Conservation (phyloP, 2,797 vertebrate species). For the Acipenser ruthenus region DNA sequence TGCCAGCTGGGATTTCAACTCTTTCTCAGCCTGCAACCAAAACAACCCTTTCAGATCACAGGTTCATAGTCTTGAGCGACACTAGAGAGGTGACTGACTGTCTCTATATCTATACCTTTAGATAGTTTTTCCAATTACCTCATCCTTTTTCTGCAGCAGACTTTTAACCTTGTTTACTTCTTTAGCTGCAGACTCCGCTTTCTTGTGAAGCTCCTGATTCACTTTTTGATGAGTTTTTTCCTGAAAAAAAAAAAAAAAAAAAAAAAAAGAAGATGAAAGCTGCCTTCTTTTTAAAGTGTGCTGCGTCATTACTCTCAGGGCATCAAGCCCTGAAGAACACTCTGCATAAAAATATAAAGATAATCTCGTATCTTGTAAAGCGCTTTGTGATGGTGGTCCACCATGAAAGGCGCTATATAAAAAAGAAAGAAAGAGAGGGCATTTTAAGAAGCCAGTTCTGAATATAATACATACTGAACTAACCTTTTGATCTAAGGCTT, state of each 20-base stretch:
- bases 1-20: constrained; percentile 62
- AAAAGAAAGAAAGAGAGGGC: too few relatives aligned
- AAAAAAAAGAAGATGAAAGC: too few relatives aligned
- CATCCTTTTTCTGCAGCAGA: constrained; percentile 68
- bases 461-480: constrained; percentile 21
- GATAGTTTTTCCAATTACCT: constrained; percentile 49
- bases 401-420: too few relatives aligned
- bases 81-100: too few relatives aligned
- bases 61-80: too few relatives aligned
- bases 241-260: constrained; percentile 42
- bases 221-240: constrained; percentile 77
- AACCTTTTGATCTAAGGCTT: constrained; percentile 72
- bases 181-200: constrained; percentile 61
- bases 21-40: constrained; percentile 62
- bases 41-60: neutral
- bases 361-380: too few relatives aligned
- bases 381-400: too few relatives aligned
- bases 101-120: too few relatives aligned
- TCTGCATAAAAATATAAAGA: too few relatives aligned
- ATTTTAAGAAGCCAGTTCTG: neutral
- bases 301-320: too few relatives aligned
- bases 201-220: constrained; percentile 71
- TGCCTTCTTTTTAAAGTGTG: too few relatives aligned
- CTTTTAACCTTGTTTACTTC: constrained; percentile 68
- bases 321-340: neutral